Base-by-base conservation (phyloP, 1,140 invertebrate genomes). In the Papilio polytes region DNA sequence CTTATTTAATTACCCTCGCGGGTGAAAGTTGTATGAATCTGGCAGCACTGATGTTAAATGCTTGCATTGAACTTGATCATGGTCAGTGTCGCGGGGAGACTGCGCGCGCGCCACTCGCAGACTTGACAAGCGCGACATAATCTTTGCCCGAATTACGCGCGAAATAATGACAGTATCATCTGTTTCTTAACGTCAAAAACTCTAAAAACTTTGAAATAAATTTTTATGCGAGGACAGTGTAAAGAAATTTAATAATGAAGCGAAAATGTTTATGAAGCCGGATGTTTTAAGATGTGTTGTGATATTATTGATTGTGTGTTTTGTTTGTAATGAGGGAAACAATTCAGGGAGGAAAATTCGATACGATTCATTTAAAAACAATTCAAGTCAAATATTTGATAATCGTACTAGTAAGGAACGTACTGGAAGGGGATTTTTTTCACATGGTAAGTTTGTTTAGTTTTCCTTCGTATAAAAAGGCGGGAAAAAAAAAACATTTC, bases 201-300 rank as follows among this genome's bases (percentile, higher is more conserved):
- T 51, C 48, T 51, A 51, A 18, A 13, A 51, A 18, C 48, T 51
- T 18, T 51, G 13, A 18, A 15, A 26, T 22, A 63, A 63, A 26
- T 41, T 26, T 70, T 70, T 36, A 70, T 15, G 7, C 12, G 26
- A 70, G 26, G 26, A 26, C 22, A 70, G 63, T 31, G 12, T 36
- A 70, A 70, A 70, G 22, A 70, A 26, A 70, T 31, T 63, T 70
- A 70, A 87, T 85, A 83, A 88, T 87, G 87, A 86, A 83, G 84
- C 80, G 80, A 89, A 85, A 85, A 89, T 89, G 88, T 82, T 78
- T 80, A 81, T 80, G 78, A 83, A 84, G 66, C 66, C 77, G 82
- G 80, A 80, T 84, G 84, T 53, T 83, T 78, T 85, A 74, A 86
- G 81, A 83, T 84, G 80, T 87, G 82, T 84, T 66, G 82, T 83